Base-by-base conservation (phyloP, 2,113 vertebrate species). In the Phylloscopus trochilus region DNA sequence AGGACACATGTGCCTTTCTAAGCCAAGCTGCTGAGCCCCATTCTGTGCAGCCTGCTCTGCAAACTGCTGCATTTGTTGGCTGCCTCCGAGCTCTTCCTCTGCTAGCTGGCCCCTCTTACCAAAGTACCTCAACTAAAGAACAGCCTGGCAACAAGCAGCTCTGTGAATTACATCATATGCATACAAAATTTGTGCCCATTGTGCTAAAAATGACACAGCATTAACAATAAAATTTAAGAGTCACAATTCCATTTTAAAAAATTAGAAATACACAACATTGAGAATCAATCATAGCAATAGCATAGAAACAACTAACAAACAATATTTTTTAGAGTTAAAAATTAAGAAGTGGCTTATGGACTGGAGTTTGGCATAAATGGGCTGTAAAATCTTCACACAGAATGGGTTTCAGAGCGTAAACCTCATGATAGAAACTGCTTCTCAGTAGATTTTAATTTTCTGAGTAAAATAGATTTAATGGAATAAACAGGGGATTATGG, bases 21-120 rank as follows among this genome's bases (percentile, higher is more conserved):
- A 52, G 52, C 37, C 47, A 46, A 68, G n/a, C 4, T 87, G 43
- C 47, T 67, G 47, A 43, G 13, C 24, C 9, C 31, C 2, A 2
- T 33, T 56, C 51, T 44, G n/a, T 22, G 18, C 43, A 39, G 21
- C 31, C 31, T 63, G 30, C 55, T 67, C 47, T 58, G 28, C 37
- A 53, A 58, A 67, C 11, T 58, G 26, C 58, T 0, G 0, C 1
- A 0, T 62, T 18, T 67, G 18, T 22, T 67, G 51, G 39, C 79
- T 60, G 16, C 35, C 31, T 62, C 77, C 59, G 72, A 74, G 15
- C 52, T 58, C n/a, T 26, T 10, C n/a, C 43, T 83, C 43, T 76
- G 23, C 19, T 43, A 75, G 56, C 30, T 64, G 53, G 35, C 15
- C 31, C 24, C 35, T 78, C 23, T 74, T 28, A 30, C 3, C 49